These are phyloP conservation scores for Luehdorfia chinensis DNA, from an alignment of 1,140 invertebrate species.

Conservation along the genomic window DNA sequence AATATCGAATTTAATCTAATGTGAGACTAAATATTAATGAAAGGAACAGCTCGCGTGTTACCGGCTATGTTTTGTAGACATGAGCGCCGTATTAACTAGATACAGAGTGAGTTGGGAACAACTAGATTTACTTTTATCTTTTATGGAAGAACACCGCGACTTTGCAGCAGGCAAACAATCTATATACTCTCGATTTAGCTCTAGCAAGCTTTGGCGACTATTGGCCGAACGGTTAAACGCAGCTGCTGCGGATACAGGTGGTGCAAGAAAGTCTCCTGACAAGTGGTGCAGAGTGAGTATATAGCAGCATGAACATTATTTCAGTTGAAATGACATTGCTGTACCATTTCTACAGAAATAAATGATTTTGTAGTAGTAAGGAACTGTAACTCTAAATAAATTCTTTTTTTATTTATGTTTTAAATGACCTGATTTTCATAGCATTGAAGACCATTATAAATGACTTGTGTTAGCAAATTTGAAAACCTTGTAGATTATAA, in stretches of 20 bases:
- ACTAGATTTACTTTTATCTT: conserved; percentile 56
- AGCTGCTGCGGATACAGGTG: conserved; percentile 48
- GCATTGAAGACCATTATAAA: too few species aligned
- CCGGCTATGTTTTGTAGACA: conserved; percentile 26
- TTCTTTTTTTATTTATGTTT: too few species aligned
- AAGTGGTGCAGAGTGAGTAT: conserved; percentile 62
- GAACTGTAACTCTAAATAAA: too few species aligned
- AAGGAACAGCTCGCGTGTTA: not conserved
- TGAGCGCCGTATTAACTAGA: conserved; percentile 52
- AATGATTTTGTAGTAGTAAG: too few species aligned
- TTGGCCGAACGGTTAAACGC: conserved; percentile 63
- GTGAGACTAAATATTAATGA: too few species aligned
- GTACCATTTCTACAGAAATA: not conserved
- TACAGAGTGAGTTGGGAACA: conserved; percentile 65
- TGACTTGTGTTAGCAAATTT: too few species aligned
- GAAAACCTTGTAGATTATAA: too few species aligned
- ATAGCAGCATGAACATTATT: too few species aligned
- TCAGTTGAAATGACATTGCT: too few species aligned
- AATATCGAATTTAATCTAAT: too few species aligned
- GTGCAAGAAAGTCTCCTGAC: conserved; percentile 58
- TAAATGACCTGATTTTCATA: too few species aligned
- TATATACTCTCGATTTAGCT: conserved; percentile 61
- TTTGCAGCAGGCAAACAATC: conserved; percentile 67
- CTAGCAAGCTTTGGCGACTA: conserved; percentile 63
- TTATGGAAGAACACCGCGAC: conserved; percentile 71